Percentiles rank a stretch among this genome's conserved stretches.
These are phyloP conservation scores for Xenopus laevis DNA, from an alignment of 2,113 vertebrate species.

Conservation along the genomic window DNA sequence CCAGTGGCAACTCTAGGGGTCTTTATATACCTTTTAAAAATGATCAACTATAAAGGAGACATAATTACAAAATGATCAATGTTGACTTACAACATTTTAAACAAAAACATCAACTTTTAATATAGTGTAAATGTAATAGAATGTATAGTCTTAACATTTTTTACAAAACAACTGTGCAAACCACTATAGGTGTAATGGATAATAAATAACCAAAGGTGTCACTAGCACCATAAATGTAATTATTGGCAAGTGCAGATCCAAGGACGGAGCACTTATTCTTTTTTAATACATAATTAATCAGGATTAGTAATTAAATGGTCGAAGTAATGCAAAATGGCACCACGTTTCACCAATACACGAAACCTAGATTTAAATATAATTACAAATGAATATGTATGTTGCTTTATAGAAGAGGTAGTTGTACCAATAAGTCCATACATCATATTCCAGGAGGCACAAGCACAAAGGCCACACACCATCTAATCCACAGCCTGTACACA, in stretches of 20 bases:
- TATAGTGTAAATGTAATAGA: background rate
- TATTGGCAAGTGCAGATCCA: background rate
- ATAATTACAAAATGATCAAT: too few species aligned
- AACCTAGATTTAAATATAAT: background rate
- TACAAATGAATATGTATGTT: background rate
- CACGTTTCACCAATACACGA: background rate
- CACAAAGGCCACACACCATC: background rate
- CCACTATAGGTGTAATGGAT: background rate
- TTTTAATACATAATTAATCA: too few species aligned
- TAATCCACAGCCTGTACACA: background rate
- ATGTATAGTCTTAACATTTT: background rate
- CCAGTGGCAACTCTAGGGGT: too few species aligned
- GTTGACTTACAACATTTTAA: too few species aligned
- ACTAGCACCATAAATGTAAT: background rate
- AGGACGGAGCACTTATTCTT: background rate
- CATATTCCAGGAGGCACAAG: background rate
- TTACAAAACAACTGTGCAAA: background rate
- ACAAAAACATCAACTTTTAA: background rate
- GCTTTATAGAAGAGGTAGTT: constrained; percentile 12
- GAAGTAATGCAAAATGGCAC: constrained; percentile 3
- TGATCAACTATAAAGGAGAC: too few species aligned
- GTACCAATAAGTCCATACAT: background rate
- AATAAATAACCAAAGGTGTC: background rate
- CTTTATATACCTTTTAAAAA: too few species aligned
- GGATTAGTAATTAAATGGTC: too few species aligned